These are phyloP conservation scores for Acropternis orthonyx DNA, from an alignment of 2,797 vertebrate species.

Conservation along the genomic window DNA sequence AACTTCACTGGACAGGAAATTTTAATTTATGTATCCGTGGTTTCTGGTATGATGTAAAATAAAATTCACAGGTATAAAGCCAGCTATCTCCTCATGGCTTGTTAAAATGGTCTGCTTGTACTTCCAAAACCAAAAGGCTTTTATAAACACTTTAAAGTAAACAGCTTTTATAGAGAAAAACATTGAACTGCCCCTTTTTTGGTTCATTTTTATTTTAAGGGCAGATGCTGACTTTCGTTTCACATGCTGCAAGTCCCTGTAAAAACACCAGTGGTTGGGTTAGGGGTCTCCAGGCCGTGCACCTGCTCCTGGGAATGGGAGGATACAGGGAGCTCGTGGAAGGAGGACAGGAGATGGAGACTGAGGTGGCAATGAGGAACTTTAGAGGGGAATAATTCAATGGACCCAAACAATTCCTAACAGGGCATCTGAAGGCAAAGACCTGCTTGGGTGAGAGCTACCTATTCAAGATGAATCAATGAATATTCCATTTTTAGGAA, in stretches of 20 bases:
- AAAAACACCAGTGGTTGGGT: neutral
- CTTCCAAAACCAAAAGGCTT: neutral
- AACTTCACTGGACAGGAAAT: neutral
- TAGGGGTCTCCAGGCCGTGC: neutral
- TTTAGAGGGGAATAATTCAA: neutral
- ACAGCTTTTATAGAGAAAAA: neutral
- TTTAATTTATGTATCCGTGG: neutral
- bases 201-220: fast-evolving
- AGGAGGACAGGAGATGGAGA: neutral
- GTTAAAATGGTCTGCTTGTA: neutral
- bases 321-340: fast-evolving
- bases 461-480: neutral
- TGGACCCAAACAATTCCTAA: neutral
- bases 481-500: slow-evolving; percentile 58
- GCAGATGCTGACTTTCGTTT: neutral
- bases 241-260: neutral
- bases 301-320: neutral
- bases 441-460: neutral
- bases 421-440: neutral
- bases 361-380: neutral
- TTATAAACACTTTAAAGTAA: neutral
- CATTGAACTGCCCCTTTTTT: neutral
- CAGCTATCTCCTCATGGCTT: neutral
- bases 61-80: neutral
- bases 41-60: neutral